A percentile compares a stretch with the other conserved stretches of the same genome.
Conservation (phyloP, 1,140 invertebrate genomes). For the Odontomachus brunneus region DNA sequence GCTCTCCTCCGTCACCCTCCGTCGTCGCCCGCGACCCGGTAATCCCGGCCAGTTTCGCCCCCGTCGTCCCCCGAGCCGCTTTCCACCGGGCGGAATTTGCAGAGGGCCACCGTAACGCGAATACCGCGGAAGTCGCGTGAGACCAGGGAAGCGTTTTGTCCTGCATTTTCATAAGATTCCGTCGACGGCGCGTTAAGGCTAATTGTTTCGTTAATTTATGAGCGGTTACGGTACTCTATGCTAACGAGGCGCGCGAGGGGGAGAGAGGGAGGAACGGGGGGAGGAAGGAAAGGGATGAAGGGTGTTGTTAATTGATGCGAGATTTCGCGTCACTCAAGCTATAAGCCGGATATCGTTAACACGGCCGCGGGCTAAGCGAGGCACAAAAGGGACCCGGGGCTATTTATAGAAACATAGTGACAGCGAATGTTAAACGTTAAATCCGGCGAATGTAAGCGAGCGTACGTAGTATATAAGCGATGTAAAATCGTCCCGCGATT, state of each 20-base stretch:
- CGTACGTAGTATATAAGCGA: neutral
- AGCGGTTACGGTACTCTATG: conserved; percentile 7
- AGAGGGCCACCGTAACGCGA: conserved; percentile 60
- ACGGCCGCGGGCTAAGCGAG: conserved; percentile 2
- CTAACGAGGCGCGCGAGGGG: conserved; percentile 46
- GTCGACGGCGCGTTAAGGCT: conserved; percentile 67
- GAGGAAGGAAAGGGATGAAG: neutral
- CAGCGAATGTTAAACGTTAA: neutral
- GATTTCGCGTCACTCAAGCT: conserved; percentile 33
- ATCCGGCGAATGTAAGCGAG: neutral
- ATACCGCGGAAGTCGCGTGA: conserved; percentile 68
- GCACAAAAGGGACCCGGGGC: neutral
- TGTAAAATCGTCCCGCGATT: neutral
- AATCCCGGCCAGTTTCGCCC: conserved; percentile 75
- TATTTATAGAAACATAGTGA: conserved; percentile 4
- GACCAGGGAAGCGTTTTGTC: conserved; percentile 75
- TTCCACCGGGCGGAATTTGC: conserved; percentile 64
- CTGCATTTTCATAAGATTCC: conserved; percentile 79
- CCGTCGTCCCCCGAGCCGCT: conserved; percentile 1
- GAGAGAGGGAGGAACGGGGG: too few relatives aligned
- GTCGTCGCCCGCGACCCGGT: conserved; percentile 61
- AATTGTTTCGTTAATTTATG: conserved; percentile 76
- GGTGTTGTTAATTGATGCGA: conserved; percentile 48
- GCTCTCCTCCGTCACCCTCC: conserved; percentile 27
- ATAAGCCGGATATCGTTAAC: conserved; percentile 26